Conservation (phyloP, 2,888 invertebrate genomes). For the Oxystoma pomonae region DNA sequence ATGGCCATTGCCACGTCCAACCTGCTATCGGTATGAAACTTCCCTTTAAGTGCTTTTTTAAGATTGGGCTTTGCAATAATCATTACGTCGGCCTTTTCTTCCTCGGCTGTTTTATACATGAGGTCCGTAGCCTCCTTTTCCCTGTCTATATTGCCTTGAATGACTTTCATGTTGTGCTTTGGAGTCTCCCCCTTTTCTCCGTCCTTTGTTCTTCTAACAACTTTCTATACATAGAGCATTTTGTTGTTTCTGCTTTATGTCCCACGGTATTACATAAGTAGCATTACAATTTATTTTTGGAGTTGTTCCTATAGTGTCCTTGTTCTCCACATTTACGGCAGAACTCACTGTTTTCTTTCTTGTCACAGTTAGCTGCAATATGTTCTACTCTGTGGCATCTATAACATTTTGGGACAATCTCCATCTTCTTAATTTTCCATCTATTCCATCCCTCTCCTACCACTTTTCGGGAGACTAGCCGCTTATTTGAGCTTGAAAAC, state of each 20-base stretch:
- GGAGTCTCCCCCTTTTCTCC: constrained; percentile 7
- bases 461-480: too few relatives aligned
- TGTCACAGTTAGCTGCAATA: constrained; percentile 16
- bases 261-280: constrained; percentile 13
- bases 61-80: constrained; percentile 17
- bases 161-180: background rate
- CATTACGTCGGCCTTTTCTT: constrained; percentile 11
- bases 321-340: constrained; percentile 25
- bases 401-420: constrained; percentile 15
- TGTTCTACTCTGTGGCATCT: constrained; percentile 23
- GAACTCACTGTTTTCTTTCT: constrained; percentile 12
- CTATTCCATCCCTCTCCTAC: too few relatives aligned
- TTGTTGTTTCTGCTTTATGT: constrained; percentile 15
- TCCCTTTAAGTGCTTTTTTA: background rate
- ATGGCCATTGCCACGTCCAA: constrained; percentile 2
- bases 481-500: too few relatives aligned
- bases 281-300: constrained; percentile 14
- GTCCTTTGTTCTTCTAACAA: background rate
- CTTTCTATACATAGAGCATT: constrained; percentile 13
- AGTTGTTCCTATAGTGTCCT: constrained; percentile 22
- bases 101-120: constrained; percentile 10
- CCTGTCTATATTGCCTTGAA: constrained; percentile 13
- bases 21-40: background rate
- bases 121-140: constrained; percentile 14
- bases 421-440: too few relatives aligned